Base-by-base conservation (phyloP, 1,140 invertebrate genomes). In the fruit fly (Drosophila melanogaster) region DNA sequence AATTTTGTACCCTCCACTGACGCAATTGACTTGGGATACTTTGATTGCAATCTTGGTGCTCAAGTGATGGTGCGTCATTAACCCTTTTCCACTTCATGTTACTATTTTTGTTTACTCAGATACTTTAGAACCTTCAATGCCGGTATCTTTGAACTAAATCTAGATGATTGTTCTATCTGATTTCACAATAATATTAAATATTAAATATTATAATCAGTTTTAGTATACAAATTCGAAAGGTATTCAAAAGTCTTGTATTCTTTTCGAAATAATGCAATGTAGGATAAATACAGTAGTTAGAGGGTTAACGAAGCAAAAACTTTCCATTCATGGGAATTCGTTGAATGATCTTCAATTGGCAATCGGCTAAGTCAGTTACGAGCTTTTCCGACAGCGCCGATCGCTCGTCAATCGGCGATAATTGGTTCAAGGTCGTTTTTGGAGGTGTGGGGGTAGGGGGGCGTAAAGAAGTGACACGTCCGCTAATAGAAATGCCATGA, bases 401-500 rank as follows among this genome's bases (percentile, higher is more conserved):
- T 65, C 58, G 58, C 17, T 49, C 62, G 59, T 50, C 59, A 66
- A 66, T 66, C 43, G 62, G 15, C 35, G 59, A 66, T 66, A 66
- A 66, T 66, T 66, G 62, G 62, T 66, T 66, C 62, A 66, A 66
- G 62, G 62, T 22, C 47, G 33, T 65, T 26, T 35, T 3, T 22
- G 19, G 0, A 2, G 19, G 19, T 22, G 19, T n/a, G 19, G 19
- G 19, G 19, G 19, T 22, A 24, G 19, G 19, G 38, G 55, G 40
- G 17, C 30, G 41, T 40, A 15, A 66, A 38, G 58, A 38, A 64
- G 58, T 30, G 41, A 62, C 57, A 44, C 24, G 6, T 1, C 24
- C 19, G 19, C 11, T 44, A 14, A 46, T 46, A 46, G 22, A 46
- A 61, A 44, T 44, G 40, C 40, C 40, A 35, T 14, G 14, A 37